Conservation (phyloP, 2,797 vertebrate species). For the Phoxinus dragarum region DNA sequence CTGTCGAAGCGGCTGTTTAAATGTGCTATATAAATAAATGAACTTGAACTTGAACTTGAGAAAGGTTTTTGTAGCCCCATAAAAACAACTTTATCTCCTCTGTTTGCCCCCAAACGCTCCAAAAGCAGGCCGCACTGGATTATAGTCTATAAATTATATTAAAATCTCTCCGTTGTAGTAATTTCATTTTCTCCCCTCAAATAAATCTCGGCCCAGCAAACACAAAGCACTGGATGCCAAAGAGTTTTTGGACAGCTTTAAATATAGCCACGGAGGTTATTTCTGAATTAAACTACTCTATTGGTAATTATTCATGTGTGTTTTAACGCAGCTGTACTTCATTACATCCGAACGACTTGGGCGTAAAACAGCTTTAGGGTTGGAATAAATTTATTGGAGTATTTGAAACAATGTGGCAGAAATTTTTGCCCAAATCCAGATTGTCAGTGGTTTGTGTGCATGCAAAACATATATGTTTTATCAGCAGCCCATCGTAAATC, state of each 20-base stretch:
- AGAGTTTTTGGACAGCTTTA: constrained; percentile 13
- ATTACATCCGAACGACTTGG: constrained; percentile 10
- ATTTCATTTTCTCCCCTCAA: constrained; percentile 51
- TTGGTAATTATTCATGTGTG: constrained; percentile 18
- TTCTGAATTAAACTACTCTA: constrained; percentile 37
- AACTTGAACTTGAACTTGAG: too few species aligned
- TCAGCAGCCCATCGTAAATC: neutral
- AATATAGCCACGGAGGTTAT: constrained; percentile 31
- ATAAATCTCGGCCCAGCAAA: constrained; percentile 51
- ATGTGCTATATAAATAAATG: too few species aligned
- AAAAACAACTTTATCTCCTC: constrained; percentile 53
- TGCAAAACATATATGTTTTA: neutral
- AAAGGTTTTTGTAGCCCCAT: constrained; percentile 39
- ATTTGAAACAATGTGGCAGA: constrained; percentile 7
- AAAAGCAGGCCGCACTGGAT: constrained; percentile 45
- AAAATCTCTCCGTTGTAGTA: constrained; percentile 53
- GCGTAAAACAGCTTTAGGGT: constrained; percentile 16
- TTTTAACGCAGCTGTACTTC: constrained; percentile 33
- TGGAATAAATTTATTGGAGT: constrained; percentile 6
- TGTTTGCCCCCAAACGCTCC: constrained; percentile 38
- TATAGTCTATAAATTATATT: constrained; percentile 54
- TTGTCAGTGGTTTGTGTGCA: neutral
- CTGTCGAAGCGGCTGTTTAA: too few species aligned
- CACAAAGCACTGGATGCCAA: constrained; percentile 19
- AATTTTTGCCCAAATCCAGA: neutral